Evolutionary conservation across 2,888 invertebrate genomes (phyloP).

Genomic region (Hemistola chrysoprasaria): DNA sequence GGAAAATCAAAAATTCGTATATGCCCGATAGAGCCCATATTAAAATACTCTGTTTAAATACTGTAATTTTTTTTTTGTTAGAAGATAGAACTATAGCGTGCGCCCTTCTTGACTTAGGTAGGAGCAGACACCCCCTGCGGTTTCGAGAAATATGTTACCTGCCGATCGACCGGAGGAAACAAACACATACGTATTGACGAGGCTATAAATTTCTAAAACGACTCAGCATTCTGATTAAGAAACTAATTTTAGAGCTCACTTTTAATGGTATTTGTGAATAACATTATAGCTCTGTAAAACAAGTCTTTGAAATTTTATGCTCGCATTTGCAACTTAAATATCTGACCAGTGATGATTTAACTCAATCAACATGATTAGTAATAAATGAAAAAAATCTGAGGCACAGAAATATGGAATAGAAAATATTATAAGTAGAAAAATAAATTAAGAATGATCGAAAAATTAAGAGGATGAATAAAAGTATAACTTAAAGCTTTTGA

Average conservation of each 20-base stretch:
- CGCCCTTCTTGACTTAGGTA: conserved; percentile 38
- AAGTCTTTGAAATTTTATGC: conserved; percentile 4
- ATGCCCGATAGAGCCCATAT: too few relatives aligned
- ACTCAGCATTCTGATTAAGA: conserved; percentile 68
- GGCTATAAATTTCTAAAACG: conserved; percentile 68
- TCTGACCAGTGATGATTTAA: too few relatives aligned
- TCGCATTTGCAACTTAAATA: not conserved
- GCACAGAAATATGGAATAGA: too few relatives aligned
- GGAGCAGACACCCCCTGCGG: conserved; percentile 70
- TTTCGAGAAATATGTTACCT: conserved; percentile 67
- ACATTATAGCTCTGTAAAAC: conserved; percentile 40
- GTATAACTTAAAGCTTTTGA: too few relatives aligned
- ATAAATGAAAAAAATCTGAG: too few relatives aligned
- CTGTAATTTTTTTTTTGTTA: too few relatives aligned
- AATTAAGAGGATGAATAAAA: too few relatives aligned
- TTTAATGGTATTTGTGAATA: conserved; percentile 41
- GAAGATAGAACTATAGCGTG: conserved; percentile 16
- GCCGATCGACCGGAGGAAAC: conserved; percentile 64
- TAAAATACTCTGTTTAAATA: too few relatives aligned
- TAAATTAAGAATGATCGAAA: too few relatives aligned
- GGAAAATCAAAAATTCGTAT: too few relatives aligned
- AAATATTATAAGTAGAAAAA: too few relatives aligned
- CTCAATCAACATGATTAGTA: too few relatives aligned
- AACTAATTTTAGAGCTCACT: conserved; percentile 58
- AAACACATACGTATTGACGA: conserved; percentile 68